Evolutionary conservation across 2,797 vertebrate species (phyloP), one percentile per base, ranked within the genome.

Genomic region (Schizopygopsis malacanthus): DNA sequence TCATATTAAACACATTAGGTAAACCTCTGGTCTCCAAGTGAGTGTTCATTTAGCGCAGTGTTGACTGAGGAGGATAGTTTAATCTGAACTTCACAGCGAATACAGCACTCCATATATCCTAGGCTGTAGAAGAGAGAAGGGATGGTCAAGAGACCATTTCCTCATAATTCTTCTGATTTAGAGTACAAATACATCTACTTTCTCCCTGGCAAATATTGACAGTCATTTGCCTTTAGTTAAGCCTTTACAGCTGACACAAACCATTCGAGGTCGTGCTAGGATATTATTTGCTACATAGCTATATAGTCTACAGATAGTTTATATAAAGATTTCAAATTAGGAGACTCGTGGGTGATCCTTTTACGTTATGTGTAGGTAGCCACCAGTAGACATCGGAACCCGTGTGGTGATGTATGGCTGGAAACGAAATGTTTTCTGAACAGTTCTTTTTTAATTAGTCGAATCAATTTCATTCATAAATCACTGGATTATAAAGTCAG

Each of bases 61-160:
- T 79, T 79, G 75, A 83, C 85, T 71, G 41, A 83, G 47, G 37
- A 82, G 37, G 39, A 70, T 3, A 45, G 50, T 69, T 69, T 86
- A 71, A 71, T 61, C 70, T 79, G 70, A 80, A 79, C 50, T 54
- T 82, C 72, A 67, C 43, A 20, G 47, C 28, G 20, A 79, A 33
- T 79, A 47, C 71, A 52, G 39, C 15, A 1, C 56, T 45, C 54
- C 43, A 59, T 50, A 83, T 72, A 52, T 59, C 22, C 20, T 52
- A 20, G 79, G 11, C 75, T 70, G 16, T 8, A 41, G 61, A 84
- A 81, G 79, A 83, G 25, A 18, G 22, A 41, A 10, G 82, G 71
- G 20, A 47, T 50, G 76, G 50, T 83, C 52, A 88, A 83, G 61
- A 70, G 52, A 80, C 15, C 70, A 41, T 71, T 86, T 83, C 69